phyloP scores from a whole-genome alignment of 2,888 invertebrate genomes.

The Lucinisca nassula region DNA sequence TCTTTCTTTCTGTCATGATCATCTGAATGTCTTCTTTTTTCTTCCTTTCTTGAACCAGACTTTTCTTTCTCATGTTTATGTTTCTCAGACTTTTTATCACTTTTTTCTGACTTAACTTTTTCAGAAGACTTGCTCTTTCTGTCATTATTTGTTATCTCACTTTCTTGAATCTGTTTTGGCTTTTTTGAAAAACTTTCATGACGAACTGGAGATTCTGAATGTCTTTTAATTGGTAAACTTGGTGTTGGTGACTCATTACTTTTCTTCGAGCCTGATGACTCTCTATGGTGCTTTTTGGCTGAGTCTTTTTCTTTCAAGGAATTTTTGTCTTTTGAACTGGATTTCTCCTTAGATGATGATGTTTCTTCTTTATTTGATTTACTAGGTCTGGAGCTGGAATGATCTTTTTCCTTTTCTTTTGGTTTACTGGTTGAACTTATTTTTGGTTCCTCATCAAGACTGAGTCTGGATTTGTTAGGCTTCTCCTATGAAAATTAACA shows the following conservation, averaged over 20 bases:
- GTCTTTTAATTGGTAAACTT: constrained; percentile 59
- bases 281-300: constrained; percentile 23
- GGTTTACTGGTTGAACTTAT: neutral
- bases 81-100: constrained; percentile 24
- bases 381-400: neutral
- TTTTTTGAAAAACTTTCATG: constrained; percentile 59
- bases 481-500: constrained; percentile 64
- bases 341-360: constrained; percentile 41
- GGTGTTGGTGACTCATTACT: constrained; percentile 36
- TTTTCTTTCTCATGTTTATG: constrained; percentile 52
- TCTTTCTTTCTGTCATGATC: neutral
- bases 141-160: neutral
- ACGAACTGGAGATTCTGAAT: constrained; percentile 64
- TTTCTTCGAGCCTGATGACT: constrained; percentile 48
- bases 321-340: constrained; percentile 43
- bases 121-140: constrained; percentile 31
- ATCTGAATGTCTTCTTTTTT: neutral
- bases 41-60: neutral
- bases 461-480: constrained; percentile 44
- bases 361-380: neutral
- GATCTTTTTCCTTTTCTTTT: neutral
- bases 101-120: constrained; percentile 20
- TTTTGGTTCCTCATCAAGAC: constrained; percentile 51
- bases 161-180: constrained; percentile 38
- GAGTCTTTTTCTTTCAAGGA: constrained; percentile 49